Base-by-base conservation (phyloP, 92 coral and sea anemone species). In the Anthopleura xanthogrammica region DNA sequence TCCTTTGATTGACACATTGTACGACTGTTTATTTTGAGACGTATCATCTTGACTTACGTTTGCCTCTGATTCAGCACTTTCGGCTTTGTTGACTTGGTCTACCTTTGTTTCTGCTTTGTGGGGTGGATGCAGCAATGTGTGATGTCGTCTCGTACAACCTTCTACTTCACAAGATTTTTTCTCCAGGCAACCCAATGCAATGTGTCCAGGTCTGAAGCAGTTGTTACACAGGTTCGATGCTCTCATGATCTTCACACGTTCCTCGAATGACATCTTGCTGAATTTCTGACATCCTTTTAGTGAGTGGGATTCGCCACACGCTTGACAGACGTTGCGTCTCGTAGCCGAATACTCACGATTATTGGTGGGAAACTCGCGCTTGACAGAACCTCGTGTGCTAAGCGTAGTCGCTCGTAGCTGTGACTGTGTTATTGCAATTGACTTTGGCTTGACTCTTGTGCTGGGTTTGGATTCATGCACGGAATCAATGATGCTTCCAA, bases 71-170 rank as follows among this genome's bases (percentile, higher is more conserved):
- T 85, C 56, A 23, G 72, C 56, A 62, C 54, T 24, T 60, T 54
- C 86, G 52, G 24, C 36, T 19, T 60, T 40, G 55, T 39, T 57
- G 23, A n/a, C 79, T 29, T 62, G 78, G 19, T 39, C 79, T 6
- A 39, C 6, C 16, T 9, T 12, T 60, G 41, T 43, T 41, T 70
- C 72, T 43, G 72, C 72, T 23, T 23, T 65, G 60, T 60, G 24
- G n/a, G 86, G 80, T 10, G 82, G 86, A 76, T 87, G 93, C 83
- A 87, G 65, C 40, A 83, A 16, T 4, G 80, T 78, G 83, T 75
- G 83, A 56, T 90, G 88, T 54, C 82, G 85, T 64, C 81, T 74
- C 41, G 43, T 50, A 55, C 90, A 84, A 2, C 90, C 93, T 24
- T 70, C 78, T 16, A 88, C 65, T 54, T 83, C 80, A 72, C 90